These are phyloP conservation scores for Tachysurus vachellii DNA, from an alignment of 2,113 vertebrate species.

Conservation along the genomic window DNA sequence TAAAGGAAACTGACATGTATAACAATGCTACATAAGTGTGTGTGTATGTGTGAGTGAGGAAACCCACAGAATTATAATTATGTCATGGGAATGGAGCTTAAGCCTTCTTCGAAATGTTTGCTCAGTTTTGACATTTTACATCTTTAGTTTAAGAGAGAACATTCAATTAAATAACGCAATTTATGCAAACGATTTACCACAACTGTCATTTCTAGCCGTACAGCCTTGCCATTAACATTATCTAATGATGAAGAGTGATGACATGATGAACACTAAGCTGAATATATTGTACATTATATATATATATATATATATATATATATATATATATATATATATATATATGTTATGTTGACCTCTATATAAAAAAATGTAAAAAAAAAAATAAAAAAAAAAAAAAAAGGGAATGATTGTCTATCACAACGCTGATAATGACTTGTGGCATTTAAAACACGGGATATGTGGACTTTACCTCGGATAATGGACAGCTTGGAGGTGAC, in stretches of 20 bases:
- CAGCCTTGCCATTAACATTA: background rate
- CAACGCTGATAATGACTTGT: background rate
- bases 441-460: background rate
- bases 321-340: too few relatives aligned
- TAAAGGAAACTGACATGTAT: background rate
- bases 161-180: background rate
- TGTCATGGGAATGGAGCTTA: background rate
- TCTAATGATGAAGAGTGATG: background rate
- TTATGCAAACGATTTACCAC: background rate
- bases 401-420: background rate
- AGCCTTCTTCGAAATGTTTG: background rate
- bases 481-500: conserved; percentile 94
- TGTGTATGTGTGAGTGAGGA: too few relatives aligned
- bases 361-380: background rate
- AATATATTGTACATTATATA: background rate
- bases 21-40: background rate
- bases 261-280: background rate
- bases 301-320: too few relatives aligned
- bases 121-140: background rate
- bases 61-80: too few relatives aligned
- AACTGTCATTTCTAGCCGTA: background rate
- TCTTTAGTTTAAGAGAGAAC: background rate
- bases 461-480: conserved; percentile 82
- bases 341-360: background rate
- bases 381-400: background rate